Base-by-base conservation (phyloP, 2,888 invertebrate species). In the Dryobota labecula region DNA sequence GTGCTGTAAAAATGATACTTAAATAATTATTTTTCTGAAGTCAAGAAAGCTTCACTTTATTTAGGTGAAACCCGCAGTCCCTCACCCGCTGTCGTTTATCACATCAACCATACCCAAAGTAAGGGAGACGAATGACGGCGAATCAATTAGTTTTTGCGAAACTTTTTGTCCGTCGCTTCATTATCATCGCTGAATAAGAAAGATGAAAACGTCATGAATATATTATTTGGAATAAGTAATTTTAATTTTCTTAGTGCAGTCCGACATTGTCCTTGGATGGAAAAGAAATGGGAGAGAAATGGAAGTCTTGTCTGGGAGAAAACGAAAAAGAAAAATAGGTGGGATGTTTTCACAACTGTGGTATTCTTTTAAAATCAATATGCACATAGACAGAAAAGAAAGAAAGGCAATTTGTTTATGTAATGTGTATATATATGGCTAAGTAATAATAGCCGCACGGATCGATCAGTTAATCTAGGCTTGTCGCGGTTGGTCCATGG, bases 71-170 rank as follows among this genome's bases (percentile, higher is more conserved):
- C 36, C 18, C 9, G 5, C 15, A 36, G n/a, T 9, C 7, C 11
- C 7, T 27, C 24, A 2, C 11, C 15, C 84, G 76, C 81, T 62
- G 13, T 5, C 43, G 62, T 74, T 70, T 75, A 41, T 65, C 0
- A 60, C 69, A 77, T 85, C 15, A 6, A 41, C 83, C 84, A 71
- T 11, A 24, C 43, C n/a, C 54, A 33, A 82, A 79, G 68, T 63
- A 72, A 74, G 82, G 84, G 81, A 86, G 70, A 77, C 76, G 79
- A 87, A 88, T 88, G 86, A 84, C 82, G 81, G 77, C 49, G 87
- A 89, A 91, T 89, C 91, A 91, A 91, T 91, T 90, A 90, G 88
- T 88, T 89, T 86, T 88, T 86, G 84, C 72, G 73, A 72, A 86
- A 87, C 84, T 89, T 90, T 88, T 90, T 88, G 84, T 85, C 78